phyloP scores from a whole-genome alignment of 53 echinoderm and acorn worm genomes.

The Antedon mediterranea region DNA sequence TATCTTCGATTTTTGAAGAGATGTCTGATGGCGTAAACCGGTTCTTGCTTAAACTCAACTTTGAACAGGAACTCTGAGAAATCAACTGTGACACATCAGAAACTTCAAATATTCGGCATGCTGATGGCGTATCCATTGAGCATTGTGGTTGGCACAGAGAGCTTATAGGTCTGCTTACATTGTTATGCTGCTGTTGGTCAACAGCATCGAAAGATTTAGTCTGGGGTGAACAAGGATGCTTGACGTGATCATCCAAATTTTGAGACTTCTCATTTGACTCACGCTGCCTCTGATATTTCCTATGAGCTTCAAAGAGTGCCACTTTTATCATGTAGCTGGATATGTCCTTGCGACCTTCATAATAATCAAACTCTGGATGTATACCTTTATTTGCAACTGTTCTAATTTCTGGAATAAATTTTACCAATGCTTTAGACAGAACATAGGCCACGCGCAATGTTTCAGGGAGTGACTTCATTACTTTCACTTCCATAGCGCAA shows the following conservation, averaged over 20 bases:
- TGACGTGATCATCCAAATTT: background rate
- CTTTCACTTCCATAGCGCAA: background rate
- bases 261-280: background rate
- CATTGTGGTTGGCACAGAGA: background rate
- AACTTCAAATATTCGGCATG: background rate
- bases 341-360: background rate
- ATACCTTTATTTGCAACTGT: background rate
- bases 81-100: background rate
- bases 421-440: background rate
- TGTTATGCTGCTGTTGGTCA: too few relatives aligned
- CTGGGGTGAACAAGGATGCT: background rate
- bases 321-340: background rate
- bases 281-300: background rate
- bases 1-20: background rate
- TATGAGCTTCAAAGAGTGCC: background rate
- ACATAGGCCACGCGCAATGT: background rate
- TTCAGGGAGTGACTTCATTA: background rate
- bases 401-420: background rate
- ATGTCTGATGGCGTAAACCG: background rate
- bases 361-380: background rate
- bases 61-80: too few relatives aligned
- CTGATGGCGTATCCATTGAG: background rate
- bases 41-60: too few relatives aligned
- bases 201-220: too few relatives aligned
- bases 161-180: too few relatives aligned